Percentiles rank a stretch among this genome's conserved stretches.
Conservation (phyloP, 2,113 vertebrate species). For the Steatornis caripensis region DNA sequence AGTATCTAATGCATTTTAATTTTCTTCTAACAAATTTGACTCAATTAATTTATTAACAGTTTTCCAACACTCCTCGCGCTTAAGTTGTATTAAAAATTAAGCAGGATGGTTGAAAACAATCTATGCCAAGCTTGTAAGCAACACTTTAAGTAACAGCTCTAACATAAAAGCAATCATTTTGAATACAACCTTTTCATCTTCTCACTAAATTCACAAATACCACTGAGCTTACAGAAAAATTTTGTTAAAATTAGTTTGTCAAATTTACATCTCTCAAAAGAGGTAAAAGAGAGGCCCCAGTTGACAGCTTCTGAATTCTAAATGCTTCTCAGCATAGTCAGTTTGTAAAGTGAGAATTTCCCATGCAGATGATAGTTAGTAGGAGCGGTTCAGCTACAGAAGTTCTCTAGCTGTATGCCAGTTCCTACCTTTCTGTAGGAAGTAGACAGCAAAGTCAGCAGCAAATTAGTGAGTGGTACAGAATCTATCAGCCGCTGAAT, state of each 20-base stretch:
- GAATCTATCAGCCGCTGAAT: slow-evolving; percentile 95
- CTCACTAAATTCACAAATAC: not conserved
- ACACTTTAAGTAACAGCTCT: not conserved
- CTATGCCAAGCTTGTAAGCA: not conserved
- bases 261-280: not conserved
- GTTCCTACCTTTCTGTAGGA: slow-evolving; percentile 92
- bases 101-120: not conserved
- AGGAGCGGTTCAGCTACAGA: not conserved
- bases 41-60: not conserved
- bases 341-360: not conserved
- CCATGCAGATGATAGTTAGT: not conserved
- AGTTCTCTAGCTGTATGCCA: not conserved
- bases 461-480: slow-evolving; percentile 92
- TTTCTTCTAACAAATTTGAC: not conserved
- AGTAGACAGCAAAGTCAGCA: slow-evolving; percentile 92
- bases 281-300: not conserved
- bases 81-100: not conserved
- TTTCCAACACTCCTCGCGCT: not conserved
- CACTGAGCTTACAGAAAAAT: not conserved
- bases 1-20: not conserved
- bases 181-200: not conserved
- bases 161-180: not conserved
- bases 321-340: not conserved
- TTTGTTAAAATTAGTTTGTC: not conserved
- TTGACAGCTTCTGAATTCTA: not conserved